Percentiles rank a stretch among this genome's conserved stretches.
Conservation (phyloP, 2,888 invertebrate species). For the Drosophila koepferae region DNA sequence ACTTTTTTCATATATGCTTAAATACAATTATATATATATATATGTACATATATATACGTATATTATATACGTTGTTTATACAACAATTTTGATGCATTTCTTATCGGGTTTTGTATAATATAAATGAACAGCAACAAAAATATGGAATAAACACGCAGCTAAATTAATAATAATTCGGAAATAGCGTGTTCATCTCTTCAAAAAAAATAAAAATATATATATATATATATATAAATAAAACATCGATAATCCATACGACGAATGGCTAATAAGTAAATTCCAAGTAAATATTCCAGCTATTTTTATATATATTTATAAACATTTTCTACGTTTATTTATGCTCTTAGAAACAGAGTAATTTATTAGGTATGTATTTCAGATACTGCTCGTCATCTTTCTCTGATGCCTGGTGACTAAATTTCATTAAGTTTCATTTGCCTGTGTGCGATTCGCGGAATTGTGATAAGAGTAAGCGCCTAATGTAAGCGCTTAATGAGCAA, state of each 20-base stretch:
- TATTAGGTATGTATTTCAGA: background rate
- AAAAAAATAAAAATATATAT: background rate
- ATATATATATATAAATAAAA: background rate
- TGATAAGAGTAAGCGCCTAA: background rate
- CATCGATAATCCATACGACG: background rate
- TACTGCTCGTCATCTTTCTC: background rate
- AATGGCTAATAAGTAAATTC: background rate
- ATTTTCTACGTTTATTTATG: background rate
- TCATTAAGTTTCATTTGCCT: background rate
- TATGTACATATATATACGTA: background rate
- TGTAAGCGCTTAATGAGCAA: slow-evolving; percentile 2
- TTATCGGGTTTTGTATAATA: slow-evolving; percentile 6
- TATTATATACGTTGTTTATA: background rate
- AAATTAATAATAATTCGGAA: slow-evolving; percentile 9
- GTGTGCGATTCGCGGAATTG: background rate
- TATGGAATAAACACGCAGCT: slow-evolving; percentile 1
- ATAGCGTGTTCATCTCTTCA: slow-evolving; percentile 14
- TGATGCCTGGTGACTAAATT: background rate
- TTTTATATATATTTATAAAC: background rate
- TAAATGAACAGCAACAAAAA: background rate
- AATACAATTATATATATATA: background rate
- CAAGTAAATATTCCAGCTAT: background rate
- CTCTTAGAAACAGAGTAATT: no score
- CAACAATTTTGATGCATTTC: background rate
- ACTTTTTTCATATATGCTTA: background rate